Evolutionary conservation across 2,888 invertebrate genomes (phyloP), one percentile per base, ranked within the genome.

Genomic region (Eupithecia vulgata): DNA sequence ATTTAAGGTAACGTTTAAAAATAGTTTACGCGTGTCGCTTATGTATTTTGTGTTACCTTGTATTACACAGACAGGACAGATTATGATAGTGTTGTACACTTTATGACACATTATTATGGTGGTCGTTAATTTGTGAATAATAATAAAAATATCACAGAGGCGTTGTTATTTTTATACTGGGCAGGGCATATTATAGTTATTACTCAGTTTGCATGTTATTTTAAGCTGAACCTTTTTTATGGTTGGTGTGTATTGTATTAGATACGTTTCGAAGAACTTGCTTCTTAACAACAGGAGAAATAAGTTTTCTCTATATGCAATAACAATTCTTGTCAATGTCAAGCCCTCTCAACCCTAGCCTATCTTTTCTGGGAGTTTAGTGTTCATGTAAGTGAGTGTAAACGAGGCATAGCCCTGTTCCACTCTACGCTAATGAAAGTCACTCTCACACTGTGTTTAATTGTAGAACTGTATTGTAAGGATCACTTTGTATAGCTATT

Each of bases 1-100:
- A 37, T 37, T 65, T 65, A 65, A 42, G 65, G 40, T 64, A 65
- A 21, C 65, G 37, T 40, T 65, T 40, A 65, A 65, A 65, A 65
- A 40, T 40, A 37, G n/a, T 65, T 52, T 52, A 52, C 48, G n/a
- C 48, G 48, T 65, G 37, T 7, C 40, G 10, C 10, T 17, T 35
- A 34, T 10, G 62, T 37, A 64, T 35, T 64, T 35, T 64, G 62
- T 62, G 17, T 12, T 64, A 17, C 34, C 61, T 61, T 35, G 62
- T 62, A 21, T 8, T 45, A 21, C 5, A 17, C 62, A 62, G 15
- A 62, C 62, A 34, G 6, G 15, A 62, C 62, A 34, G 6, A n/a
- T 21, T 52, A 0, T 52, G 52, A 21, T 21, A 10, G 7, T 48
- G 10, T 21, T 52, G 52, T 10, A 21, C 52, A 21, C 25, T 57